Conservation (phyloP, 2,888 invertebrate species). For the Eudasyphora cyanicolor region DNA sequence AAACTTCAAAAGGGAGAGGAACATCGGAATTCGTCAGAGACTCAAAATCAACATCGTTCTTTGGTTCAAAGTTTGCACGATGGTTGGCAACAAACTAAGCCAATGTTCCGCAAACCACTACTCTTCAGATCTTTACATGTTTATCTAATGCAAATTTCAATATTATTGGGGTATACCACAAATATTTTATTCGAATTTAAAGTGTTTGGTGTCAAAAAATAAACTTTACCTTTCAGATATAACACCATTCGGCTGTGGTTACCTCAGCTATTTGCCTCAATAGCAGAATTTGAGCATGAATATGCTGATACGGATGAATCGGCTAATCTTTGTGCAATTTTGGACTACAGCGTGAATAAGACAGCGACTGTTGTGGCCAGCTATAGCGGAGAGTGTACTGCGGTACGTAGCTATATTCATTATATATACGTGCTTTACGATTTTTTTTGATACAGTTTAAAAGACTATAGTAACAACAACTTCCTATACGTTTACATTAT, state of each 20-base stretch:
- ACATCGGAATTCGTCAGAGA: neutral
- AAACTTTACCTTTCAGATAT: slow-evolving; percentile 82
- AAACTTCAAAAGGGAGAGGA: slow-evolving; percentile 41
- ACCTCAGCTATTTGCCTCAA: slow-evolving; percentile 90
- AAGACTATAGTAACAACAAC: neutral
- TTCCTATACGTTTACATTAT: neutral
- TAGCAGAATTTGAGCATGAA: slow-evolving; percentile 80
- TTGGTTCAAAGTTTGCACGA: slow-evolving; percentile 78
- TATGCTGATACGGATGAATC: slow-evolving; percentile 66
- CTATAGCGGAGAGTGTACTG: slow-evolving; percentile 55
- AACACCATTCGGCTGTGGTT: slow-evolving; percentile 93
- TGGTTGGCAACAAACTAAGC: slow-evolving; percentile 83
- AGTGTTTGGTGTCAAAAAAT: too few relatives aligned
- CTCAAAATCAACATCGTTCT: slow-evolving; percentile 50
- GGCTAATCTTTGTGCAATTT: slow-evolving; percentile 73
- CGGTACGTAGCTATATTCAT: too few relatives aligned
- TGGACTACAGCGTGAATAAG: slow-evolving; percentile 74
- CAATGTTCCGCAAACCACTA: slow-evolving; percentile 84
- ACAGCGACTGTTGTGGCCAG: slow-evolving; percentile 69
- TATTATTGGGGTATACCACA: slow-evolving; percentile 83
- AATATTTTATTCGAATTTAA: slow-evolving; percentile 67
- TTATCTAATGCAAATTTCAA: slow-evolving; percentile 84
- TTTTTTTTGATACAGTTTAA: neutral
- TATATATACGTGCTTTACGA: neutral
- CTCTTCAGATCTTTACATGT: slow-evolving; percentile 83